Evolutionary conservation across 1,140 invertebrate genomes (phyloP).

Genomic region (Pectinophora gossypiella): DNA sequence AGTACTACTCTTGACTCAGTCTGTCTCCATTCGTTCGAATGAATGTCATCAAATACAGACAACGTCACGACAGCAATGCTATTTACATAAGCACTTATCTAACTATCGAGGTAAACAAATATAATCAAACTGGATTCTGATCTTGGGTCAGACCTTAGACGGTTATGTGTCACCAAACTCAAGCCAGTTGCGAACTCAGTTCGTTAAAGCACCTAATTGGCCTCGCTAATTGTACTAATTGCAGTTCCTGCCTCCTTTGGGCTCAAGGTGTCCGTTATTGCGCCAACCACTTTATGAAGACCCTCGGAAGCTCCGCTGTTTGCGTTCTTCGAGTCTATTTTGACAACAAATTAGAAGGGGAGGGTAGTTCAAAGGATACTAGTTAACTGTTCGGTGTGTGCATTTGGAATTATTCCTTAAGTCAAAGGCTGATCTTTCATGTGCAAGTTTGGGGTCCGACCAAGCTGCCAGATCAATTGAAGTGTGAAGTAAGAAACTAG

Average conservation of each 20-base stretch:
- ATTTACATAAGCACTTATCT: too few relatives aligned
- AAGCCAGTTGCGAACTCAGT: constrained; percentile 53
- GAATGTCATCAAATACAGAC: too few relatives aligned
- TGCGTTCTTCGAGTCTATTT: background rate
- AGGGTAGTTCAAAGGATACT: background rate
- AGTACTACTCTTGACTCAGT: too few relatives aligned
- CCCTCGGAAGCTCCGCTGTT: background rate
- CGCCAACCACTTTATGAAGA: constrained; percentile 17
- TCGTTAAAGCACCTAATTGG: constrained; percentile 68
- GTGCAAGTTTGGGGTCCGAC: too few relatives aligned
- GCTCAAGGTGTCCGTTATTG: constrained; percentile 54
- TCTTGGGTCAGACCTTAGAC: constrained; percentile 51
- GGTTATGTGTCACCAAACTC: constrained; percentile 55
- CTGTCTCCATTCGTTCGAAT: too few relatives aligned
- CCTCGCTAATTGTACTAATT: constrained; percentile 64
- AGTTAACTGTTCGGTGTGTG: background rate
- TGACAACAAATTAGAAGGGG: background rate
- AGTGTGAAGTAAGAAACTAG: too few relatives aligned
- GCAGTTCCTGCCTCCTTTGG: constrained; percentile 50
- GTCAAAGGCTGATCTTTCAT: too few relatives aligned
- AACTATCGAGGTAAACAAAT: background rate
- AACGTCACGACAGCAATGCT: too few relatives aligned
- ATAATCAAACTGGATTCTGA: constrained; percentile 5
- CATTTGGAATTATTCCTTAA: too few relatives aligned
- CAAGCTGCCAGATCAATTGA: too few relatives aligned